Evolutionary conservation across 2,113 vertebrate species (phyloP), one percentile per base, ranked within the genome.

Genomic region (Phalacrocorax pelagicus): DNA sequence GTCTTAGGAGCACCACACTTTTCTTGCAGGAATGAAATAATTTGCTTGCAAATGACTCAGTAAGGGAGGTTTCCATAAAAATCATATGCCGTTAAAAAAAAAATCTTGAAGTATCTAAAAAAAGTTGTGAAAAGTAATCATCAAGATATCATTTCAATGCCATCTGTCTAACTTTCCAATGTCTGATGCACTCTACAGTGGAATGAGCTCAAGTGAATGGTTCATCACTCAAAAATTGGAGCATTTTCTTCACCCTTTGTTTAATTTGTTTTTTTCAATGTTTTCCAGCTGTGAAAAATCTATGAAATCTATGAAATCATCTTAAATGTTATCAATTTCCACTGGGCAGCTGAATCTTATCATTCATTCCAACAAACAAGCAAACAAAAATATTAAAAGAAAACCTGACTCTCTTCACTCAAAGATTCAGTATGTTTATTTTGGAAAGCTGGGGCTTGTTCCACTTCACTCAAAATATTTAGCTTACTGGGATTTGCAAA

Each of bases 11-110:
- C 13, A 51, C 23, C 44, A 58, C 7, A 55, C 2, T 77, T 55
- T 55, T 75, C 15, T 69, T 80, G 15, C 74, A 61, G 62, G 47
- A 94, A 81, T 82, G 27, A 83, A 71, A 72, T 75, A 49, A 85
- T 88, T 88, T 95, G 44, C 54, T 93, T 95, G 59, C 57, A 93
- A 94, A 81, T 72, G 27, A 92, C 32, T 70, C 61, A 52, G 75
- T 88, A 82, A 88, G 11, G 47, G 34, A 82, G 8, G 57, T 44
- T 87, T 90, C 87, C 78, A 82, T 80, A 93, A 90, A 85, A 96
- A 85, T 46, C 30, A 78, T 40, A 40, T 4, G 52, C 47, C 38
- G 13, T 47, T 55, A 71, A 81, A 86, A 66, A n/a, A 83, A 61
- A 23, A 24, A 10, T 11, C 24, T 36, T 77, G 15, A 86, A 91